Percentiles rank a stretch among this genome's conserved stretches.
phyloP scores from a whole-genome alignment of 2,113 vertebrate species.

The Hassar affinis region DNA sequence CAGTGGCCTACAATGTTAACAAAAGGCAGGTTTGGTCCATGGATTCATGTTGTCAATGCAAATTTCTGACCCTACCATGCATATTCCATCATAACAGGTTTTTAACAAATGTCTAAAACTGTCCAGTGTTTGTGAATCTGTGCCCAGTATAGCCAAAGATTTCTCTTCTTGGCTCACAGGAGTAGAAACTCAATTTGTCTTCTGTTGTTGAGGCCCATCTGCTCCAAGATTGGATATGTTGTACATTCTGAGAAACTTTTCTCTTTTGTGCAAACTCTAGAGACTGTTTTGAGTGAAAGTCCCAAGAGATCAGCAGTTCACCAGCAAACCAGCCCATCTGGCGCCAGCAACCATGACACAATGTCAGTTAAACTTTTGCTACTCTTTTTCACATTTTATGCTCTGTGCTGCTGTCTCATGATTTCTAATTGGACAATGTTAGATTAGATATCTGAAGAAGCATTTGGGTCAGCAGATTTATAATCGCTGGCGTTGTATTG shows the following conservation, averaged over 20 bases:
- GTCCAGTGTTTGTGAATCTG: not conserved
- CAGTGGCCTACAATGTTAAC: not conserved
- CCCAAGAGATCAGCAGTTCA: not conserved
- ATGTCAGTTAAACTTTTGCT: not conserved
- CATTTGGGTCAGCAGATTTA: not conserved
- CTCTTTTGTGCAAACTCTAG: not conserved
- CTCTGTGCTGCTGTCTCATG: not conserved
- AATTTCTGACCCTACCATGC: not conserved
- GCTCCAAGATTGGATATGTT: not conserved
- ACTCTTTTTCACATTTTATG: not conserved
- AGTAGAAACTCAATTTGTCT: not conserved
- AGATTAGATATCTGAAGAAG: not conserved
- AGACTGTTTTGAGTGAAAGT: slow-evolving; percentile 1
- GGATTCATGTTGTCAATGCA: not conserved
- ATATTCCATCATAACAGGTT: not conserved
- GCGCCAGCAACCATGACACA: not conserved
- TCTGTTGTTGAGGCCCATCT: not conserved
- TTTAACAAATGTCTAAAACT: not conserved
- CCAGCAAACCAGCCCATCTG: not conserved
- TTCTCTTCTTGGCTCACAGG: not conserved
- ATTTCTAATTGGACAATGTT: not conserved
- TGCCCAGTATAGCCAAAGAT: not conserved
- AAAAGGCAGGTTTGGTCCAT: not conserved
- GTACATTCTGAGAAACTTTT: not conserved
- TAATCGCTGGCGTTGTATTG: not conserved